Conservation (phyloP, 2,113 vertebrate species). For the Hystrix brachyura region DNA sequence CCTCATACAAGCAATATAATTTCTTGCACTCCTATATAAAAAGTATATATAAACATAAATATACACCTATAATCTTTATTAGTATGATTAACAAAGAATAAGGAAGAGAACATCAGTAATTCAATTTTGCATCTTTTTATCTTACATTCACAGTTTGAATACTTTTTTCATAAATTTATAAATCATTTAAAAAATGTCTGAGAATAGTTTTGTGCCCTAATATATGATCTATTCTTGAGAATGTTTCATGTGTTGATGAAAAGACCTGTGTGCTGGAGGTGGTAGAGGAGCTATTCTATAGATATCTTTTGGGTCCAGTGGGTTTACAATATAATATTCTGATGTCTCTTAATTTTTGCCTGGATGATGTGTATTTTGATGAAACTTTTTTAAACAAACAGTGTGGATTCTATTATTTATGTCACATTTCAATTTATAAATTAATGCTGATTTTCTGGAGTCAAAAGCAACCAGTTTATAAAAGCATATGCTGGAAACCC, state of each 20-base stretch:
- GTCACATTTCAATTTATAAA: neutral
- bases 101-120: neutral
- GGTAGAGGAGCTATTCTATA: neutral
- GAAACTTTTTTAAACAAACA: neutral
- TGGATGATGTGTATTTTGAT: neutral
- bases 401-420: neutral
- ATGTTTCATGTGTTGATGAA: neutral
- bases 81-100: neutral
- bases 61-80: neutral
- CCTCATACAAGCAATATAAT: neutral
- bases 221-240: neutral
- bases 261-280: neutral
- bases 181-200: neutral
- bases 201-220: neutral
- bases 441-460: neutral
- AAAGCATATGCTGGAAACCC: neutral
- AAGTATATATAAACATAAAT: neutral
- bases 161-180: neutral
- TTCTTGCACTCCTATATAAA: neutral
- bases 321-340: neutral
- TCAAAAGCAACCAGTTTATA: neutral
- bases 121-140: neutral
- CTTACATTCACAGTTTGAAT: neutral
- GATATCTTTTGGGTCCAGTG: neutral
- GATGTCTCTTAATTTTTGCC: neutral